phyloP scores from a whole-genome alignment of 1,140 invertebrate species.

The Drosophila malerkotliana region DNA sequence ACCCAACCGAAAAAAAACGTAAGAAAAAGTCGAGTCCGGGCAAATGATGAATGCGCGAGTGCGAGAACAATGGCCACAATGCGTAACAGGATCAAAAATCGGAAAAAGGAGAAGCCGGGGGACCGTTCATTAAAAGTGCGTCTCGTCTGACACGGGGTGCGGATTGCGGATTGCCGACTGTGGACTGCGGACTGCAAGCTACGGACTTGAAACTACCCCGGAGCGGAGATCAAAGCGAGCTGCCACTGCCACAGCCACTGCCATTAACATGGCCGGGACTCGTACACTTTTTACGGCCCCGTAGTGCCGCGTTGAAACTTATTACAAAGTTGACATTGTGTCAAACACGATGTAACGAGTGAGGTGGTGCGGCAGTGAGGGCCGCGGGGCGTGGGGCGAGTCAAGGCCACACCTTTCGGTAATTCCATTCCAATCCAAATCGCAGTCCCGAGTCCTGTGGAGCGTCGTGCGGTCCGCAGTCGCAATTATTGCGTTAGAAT shows the following conservation, averaged over 20 bases:
- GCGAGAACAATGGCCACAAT: conserved; percentile 76
- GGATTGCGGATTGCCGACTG: conserved; percentile 12
- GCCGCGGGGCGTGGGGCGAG: neutral
- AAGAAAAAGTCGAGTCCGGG: conserved; percentile 18
- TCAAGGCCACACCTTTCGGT: conserved; percentile 34
- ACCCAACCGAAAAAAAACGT: conserved; percentile 46
- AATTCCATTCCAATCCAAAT: conserved; percentile 16
- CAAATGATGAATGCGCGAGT: conserved; percentile 59
- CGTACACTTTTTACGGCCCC: conserved; percentile 29
- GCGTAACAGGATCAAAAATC: conserved; percentile 78
- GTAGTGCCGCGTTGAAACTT: conserved; percentile 56
- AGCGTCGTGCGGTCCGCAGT: conserved; percentile 67
- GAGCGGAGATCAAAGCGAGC: conserved; percentile 64
- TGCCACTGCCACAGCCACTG: conserved; percentile 60
- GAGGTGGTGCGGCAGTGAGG: conserved; percentile 1
- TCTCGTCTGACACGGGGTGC: conserved; percentile 45
- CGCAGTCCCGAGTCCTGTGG: conserved; percentile 51
- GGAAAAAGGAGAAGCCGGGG: conserved; percentile 58
- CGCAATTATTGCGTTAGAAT: conserved; percentile 82
- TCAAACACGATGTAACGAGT: conserved; percentile 79
- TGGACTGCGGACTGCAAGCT: conserved; percentile 3
- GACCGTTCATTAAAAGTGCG: conserved; percentile 73
- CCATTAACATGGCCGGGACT: conserved; percentile 36
- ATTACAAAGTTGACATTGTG: conserved; percentile 81
- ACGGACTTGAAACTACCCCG: conserved; percentile 55